Evolutionary conservation across 2,888 invertebrate species (phyloP).

Genomic region (Sinotaia quadrata): DNA sequence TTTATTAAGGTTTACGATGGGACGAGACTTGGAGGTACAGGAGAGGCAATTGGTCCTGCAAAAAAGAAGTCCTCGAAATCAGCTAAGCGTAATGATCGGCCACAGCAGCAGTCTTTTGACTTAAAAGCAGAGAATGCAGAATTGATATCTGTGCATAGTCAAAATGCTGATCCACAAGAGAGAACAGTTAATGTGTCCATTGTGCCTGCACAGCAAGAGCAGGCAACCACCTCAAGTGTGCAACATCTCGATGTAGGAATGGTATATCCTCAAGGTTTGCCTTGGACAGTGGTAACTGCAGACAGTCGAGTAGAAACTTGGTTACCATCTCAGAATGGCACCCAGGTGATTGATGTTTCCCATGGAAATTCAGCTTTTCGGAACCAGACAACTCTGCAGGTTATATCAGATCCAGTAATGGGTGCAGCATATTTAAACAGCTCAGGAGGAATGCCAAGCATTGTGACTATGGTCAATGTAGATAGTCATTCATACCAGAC

Average conservation of each 20-base stretch:
- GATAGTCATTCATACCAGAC: neutral
- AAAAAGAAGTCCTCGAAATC: conserved; percentile 30
- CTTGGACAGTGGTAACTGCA: conserved; percentile 18
- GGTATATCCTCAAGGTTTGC: conserved; percentile 16
- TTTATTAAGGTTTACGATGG: conserved; percentile 38
- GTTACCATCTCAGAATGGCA: too few species aligned
- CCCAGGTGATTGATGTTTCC: neutral
- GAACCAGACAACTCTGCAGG: neutral
- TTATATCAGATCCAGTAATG: neutral
- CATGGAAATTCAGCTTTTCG: neutral
- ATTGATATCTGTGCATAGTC: too few species aligned
- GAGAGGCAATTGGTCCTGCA: conserved; percentile 11
- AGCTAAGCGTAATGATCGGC: conserved; percentile 6
- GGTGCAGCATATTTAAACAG: neutral
- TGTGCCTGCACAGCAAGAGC: conserved; percentile 18
- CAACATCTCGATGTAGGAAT: neutral
- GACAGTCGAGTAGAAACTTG: neutral
- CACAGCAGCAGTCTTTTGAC: neutral
- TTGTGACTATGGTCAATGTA: neutral
- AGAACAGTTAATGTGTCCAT: neutral
- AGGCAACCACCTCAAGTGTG: neutral
- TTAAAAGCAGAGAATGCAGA: neutral
- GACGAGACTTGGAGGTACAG: conserved; percentile 13
- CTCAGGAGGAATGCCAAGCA: neutral
- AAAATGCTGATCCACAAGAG: neutral